Percentiles rank a stretch among this genome's conserved stretches.
Conservation (phyloP, 1,140 invertebrate genomes). For the Drosophila tsacasi region DNA sequence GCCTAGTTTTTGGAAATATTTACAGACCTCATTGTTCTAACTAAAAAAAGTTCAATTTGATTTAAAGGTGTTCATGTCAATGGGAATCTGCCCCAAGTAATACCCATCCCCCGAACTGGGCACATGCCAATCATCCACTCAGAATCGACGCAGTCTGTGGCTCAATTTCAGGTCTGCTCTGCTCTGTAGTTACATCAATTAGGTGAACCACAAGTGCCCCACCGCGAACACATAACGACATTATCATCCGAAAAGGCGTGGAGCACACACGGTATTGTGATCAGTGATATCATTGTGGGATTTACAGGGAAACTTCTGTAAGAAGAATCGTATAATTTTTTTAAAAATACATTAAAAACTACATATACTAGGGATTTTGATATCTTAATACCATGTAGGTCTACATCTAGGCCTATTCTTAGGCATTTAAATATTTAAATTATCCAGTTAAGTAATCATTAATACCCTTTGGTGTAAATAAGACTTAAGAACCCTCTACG, state of each 20-base stretch:
- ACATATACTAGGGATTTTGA: background rate
- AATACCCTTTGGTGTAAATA: background rate
- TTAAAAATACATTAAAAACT: background rate
- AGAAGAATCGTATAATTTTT: background rate
- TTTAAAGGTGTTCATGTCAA: constrained; percentile 20
- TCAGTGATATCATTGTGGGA: constrained; percentile 31
- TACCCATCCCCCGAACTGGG: constrained; percentile 12
- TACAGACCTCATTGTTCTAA: constrained; percentile 2
- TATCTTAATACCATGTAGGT: background rate
- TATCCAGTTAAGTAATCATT: too few relatives aligned
- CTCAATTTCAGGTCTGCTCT: constrained; percentile 16
- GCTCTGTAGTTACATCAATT: constrained; percentile 50
- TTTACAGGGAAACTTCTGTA: background rate
- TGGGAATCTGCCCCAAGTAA: constrained; percentile 11
- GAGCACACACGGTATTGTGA: constrained; percentile 17
- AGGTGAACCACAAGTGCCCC: constrained; percentile 37
- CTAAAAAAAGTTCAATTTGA: background rate
- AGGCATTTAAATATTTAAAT: background rate
- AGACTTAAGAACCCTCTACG: background rate
- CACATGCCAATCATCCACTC: constrained; percentile 46
- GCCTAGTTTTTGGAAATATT: background rate
- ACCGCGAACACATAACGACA: constrained; percentile 37
- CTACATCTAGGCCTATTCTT: background rate
- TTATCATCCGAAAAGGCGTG: constrained; percentile 39
- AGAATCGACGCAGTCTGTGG: constrained; percentile 5